A percentile compares a stretch with the other conserved stretches of the same genome.
phyloP scores from a whole-genome alignment of 2,888 invertebrate genomes.

The Eulithis prunata region DNA sequence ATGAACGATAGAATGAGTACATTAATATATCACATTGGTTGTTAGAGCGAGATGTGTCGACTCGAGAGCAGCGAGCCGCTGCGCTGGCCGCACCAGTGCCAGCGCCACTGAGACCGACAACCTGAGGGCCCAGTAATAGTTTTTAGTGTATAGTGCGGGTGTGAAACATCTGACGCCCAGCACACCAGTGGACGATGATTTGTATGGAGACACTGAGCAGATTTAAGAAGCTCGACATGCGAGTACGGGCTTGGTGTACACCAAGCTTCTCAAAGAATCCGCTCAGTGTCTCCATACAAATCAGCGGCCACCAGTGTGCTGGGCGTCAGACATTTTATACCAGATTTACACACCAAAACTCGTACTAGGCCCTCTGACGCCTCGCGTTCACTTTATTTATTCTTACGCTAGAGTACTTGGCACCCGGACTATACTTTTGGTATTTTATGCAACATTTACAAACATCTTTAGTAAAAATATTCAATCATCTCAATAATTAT shows the following conservation, averaged over 20 bases:
- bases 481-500: slow-evolving; percentile 23
- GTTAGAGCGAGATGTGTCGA: not conserved
- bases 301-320: no score
- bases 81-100: not conserved
- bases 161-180: no score
- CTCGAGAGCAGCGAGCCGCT: not conserved
- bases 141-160: no score
- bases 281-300: no score
- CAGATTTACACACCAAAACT: no score
- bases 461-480: slow-evolving; percentile 33
- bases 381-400: not conserved
- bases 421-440: slow-evolving; percentile 28
- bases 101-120: not conserved
- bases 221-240: no score
- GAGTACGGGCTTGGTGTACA: no score
- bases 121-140: no score
- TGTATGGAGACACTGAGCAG: no score
- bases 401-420: slow-evolving; percentile 31
- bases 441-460: slow-evolving; percentile 24
- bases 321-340: no score
- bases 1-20: not conserved
- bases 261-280: no score
- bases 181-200: no score
- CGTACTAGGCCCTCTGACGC: not conserved
- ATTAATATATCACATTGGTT: slow-evolving; percentile 6